Conservation (phyloP, 1,140 invertebrate species). For the Drosophila pallidifrons region DNA sequence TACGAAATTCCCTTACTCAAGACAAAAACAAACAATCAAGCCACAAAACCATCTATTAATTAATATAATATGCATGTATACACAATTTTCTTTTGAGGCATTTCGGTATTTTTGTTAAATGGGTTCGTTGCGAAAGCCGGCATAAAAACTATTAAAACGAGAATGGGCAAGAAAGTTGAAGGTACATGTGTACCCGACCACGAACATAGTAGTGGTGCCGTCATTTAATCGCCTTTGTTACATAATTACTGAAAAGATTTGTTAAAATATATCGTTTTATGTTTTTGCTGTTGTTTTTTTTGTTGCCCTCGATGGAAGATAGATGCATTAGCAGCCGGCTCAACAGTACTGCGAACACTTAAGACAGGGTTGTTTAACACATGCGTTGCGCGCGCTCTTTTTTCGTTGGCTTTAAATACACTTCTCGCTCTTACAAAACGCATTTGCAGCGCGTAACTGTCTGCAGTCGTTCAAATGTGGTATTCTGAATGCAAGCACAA, state of each 20-base stretch:
- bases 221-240: conserved; percentile 5
- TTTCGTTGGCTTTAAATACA: conserved; percentile 16
- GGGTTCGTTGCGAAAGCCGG: not conserved
- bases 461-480: no score
- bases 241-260: conserved; percentile 6
- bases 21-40: not conserved
- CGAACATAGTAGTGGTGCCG: not conserved
- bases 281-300: not conserved
- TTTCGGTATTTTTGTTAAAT: not conserved
- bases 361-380: conserved; percentile 43
- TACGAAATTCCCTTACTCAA: conserved; percentile 27
- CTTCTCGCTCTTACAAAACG: conserved; percentile 11
- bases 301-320: not conserved
- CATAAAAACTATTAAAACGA: not conserved
- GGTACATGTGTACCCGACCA: not conserved
- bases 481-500: no score
- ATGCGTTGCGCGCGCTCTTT: conserved; percentile 31
- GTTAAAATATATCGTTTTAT: not conserved
- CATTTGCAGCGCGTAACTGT: not conserved
- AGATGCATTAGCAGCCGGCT: conserved; percentile 43
- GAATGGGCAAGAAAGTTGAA: not conserved
- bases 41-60: not conserved
- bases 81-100: not conserved
- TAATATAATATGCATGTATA: not conserved
- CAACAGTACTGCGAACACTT: conserved; percentile 14